phyloP scores from a whole-genome alignment of 2,113 vertebrate genomes.

The Limnothrissa miodon region DNA sequence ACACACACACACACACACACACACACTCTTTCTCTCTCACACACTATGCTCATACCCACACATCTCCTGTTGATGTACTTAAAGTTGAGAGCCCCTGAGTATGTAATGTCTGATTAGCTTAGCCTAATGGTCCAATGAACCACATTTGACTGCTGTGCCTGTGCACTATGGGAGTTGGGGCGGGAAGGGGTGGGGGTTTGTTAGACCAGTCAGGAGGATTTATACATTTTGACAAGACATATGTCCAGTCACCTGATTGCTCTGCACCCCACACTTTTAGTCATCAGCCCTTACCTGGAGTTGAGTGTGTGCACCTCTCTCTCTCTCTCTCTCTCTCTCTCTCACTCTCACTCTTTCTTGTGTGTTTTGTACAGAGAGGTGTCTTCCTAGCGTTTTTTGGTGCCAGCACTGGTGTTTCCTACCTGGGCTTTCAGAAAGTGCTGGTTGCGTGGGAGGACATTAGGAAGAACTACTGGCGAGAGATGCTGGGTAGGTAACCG shows the following conservation, averaged over 20 bases:
- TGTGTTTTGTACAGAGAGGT: slow-evolving; percentile 31
- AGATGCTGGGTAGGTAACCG: slow-evolving; percentile 45
- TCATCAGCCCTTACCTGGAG: background rate
- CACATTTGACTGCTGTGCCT: background rate
- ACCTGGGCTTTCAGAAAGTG: slow-evolving; percentile 42
- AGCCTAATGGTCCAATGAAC: background rate
- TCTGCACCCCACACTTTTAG: background rate
- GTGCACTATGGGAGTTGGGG: background rate
- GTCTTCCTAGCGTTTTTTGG: slow-evolving; percentile 47
- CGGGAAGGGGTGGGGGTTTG: background rate
- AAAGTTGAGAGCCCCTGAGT: background rate
- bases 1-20: too few species aligned
- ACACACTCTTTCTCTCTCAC: background rate
- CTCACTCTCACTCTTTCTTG: background rate
- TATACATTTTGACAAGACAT: background rate
- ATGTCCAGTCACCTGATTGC: background rate
- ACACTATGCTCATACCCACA: background rate
- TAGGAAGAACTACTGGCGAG: slow-evolving; percentile 42
- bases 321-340: background rate
- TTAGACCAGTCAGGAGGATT: background rate
- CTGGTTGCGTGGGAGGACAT: slow-evolving; percentile 44
- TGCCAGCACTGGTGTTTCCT: slow-evolving; percentile 39
- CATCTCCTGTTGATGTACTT: background rate
- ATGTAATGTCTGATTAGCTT: background rate
- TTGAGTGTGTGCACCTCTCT: background rate